Conservation (phyloP, 2,797 vertebrate species). For the Denticeps clupeoides region DNA sequence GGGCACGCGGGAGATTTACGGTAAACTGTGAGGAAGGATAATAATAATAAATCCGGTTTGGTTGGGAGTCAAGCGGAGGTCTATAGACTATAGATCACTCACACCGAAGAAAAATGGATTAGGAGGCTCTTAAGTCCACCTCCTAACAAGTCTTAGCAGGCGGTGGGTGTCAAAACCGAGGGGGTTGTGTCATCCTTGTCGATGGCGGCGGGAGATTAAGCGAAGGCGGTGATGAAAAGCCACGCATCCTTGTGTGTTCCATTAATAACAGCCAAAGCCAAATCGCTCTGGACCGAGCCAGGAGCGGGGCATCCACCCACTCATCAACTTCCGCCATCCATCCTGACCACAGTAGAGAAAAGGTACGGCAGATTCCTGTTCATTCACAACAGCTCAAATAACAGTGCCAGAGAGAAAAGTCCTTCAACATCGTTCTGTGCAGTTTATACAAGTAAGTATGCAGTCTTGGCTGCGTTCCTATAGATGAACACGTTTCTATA, state of each 20-base stretch:
- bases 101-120: conserved; percentile 20
- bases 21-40: conserved; percentile 23
- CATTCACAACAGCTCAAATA: no score
- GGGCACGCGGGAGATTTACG: conserved; percentile 23
- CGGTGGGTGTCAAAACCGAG: conserved; percentile 18
- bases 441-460: no score
- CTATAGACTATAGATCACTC: conserved; percentile 29
- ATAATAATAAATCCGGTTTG: conserved; percentile 30
- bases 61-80: conserved; percentile 22
- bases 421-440: no score
- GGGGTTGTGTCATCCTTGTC: conserved; percentile 44
- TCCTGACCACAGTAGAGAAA: no score
- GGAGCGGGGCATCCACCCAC: no score
- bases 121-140: conserved; percentile 15
- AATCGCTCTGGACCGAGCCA: neutral
- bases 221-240: neutral
- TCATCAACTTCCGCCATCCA: no score
- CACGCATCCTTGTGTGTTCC: neutral
- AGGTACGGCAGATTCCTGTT: no score
- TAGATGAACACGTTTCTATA: no score
- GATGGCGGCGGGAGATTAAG: conserved; percentile 9
- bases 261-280: neutral
- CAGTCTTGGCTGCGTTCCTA: no score
- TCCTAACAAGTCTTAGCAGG: conserved; percentile 10
- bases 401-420: no score